Evolutionary conservation across 2,113 vertebrate genomes (phyloP).

Genomic region (Pontoporia blainvillei): DNA sequence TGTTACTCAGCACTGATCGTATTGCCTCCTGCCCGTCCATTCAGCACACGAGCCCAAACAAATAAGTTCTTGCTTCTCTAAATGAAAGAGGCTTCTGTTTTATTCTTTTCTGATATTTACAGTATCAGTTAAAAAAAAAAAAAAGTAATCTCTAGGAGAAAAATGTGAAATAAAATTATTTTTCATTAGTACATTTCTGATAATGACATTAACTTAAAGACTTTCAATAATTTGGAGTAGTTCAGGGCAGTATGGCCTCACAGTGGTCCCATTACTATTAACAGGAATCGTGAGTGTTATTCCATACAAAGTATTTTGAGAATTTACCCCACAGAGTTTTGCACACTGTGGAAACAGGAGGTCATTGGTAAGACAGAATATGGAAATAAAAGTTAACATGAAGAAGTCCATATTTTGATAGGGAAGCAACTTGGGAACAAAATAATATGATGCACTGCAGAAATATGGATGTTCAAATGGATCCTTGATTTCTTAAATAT

Average conservation of each 20-base stretch:
- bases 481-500: neutral
- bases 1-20: neutral
- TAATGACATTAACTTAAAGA: slow-evolving; percentile 40
- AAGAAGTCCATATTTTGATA: neutral
- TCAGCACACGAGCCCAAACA: neutral
- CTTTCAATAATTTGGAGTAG: neutral
- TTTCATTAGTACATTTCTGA: neutral
- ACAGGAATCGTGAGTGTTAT: neutral
- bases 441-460: neutral
- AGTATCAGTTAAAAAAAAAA: slow-evolving; percentile 26
- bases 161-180: slow-evolving; percentile 49
- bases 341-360: neutral
- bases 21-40: slow-evolving; percentile 50
- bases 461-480: neutral
- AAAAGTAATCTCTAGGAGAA: slow-evolving; percentile 38
- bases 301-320: neutral
- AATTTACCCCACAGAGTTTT: neutral
- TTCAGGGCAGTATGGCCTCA: neutral
- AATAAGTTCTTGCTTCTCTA: slow-evolving; percentile 31
- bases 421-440: neutral
- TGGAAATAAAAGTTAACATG: slow-evolving; percentile 19
- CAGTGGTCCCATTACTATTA: neutral
- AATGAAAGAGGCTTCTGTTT: slow-evolving; percentile 35
- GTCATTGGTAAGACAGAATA: neutral
- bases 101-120: slow-evolving; percentile 13